These are phyloP conservation scores for Opisthocomus hoazin DNA, from an alignment of 2,113 vertebrate genomes.

Conservation along the genomic window DNA sequence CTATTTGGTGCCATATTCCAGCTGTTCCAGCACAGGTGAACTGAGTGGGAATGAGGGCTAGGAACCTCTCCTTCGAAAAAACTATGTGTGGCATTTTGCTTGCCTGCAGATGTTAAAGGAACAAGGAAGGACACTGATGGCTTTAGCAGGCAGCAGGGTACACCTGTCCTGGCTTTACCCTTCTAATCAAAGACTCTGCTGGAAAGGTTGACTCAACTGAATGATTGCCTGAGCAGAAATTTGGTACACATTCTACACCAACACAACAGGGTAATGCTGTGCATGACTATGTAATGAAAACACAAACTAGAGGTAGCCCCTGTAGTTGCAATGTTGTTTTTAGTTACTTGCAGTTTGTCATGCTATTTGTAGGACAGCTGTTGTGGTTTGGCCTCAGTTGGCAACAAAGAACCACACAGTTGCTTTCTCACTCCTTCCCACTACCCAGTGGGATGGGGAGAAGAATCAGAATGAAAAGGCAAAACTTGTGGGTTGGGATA, in stretches of 20 bases:
- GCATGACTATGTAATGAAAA: background rate
- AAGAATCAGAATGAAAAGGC: too few relatives aligned
- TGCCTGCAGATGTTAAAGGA: background rate
- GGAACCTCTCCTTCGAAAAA: background rate
- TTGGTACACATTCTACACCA: rapidly evolving
- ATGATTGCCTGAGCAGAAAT: background rate
- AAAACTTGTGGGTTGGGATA: too few relatives aligned
- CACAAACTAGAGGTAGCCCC: background rate
- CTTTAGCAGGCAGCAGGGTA: background rate
- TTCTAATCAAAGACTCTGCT: background rate
- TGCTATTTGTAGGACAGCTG: background rate
- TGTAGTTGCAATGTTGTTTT: background rate
- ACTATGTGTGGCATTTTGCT: background rate
- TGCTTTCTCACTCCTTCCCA: too few relatives aligned
- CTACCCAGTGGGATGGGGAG: too few relatives aligned
- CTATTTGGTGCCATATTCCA: background rate
- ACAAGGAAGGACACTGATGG: background rate
- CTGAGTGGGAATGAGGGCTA: background rate
- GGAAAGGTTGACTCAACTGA: background rate
- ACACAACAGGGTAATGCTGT: background rate
- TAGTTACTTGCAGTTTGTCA: background rate
- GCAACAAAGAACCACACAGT: too few relatives aligned
- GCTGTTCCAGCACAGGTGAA: background rate
- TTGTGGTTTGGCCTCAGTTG: too few relatives aligned
- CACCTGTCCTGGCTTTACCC: background rate